Conservation (phyloP, 2,888 invertebrate species). For the Corbicula japonica region DNA sequence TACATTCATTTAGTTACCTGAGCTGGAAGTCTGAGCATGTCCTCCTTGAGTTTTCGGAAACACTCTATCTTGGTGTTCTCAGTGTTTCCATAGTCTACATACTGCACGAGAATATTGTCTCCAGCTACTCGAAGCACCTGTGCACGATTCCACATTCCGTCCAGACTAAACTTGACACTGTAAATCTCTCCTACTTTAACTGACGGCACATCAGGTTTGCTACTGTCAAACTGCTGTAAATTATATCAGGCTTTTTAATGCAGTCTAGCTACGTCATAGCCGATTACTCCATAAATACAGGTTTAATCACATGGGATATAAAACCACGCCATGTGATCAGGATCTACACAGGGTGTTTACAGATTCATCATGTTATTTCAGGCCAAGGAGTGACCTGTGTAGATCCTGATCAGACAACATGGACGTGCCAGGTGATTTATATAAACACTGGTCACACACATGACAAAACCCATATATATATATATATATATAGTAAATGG, state of each 20-base stretch:
- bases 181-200: slow-evolving; percentile 54
- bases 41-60: slow-evolving; percentile 60
- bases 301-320: too few species aligned
- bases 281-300: too few species aligned
- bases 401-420: neutral
- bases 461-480: too few species aligned
- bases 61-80: slow-evolving; percentile 56
- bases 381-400: neutral
- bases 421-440: neutral
- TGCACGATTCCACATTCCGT: slow-evolving; percentile 71
- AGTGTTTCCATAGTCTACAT: slow-evolving; percentile 77
- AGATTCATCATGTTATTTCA: too few species aligned
- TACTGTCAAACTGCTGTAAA: slow-evolving; percentile 46
- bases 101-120: slow-evolving; percentile 59
- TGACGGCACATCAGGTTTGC: slow-evolving; percentile 33
- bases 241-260: neutral
- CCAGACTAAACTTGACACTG: slow-evolving; percentile 68
- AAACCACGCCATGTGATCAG: too few species aligned
- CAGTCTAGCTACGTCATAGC: too few species aligned
- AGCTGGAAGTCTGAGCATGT: slow-evolving; percentile 61
- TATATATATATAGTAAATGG: too few species aligned
- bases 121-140: slow-evolving; percentile 54
- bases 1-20: too few species aligned
- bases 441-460: neutral
- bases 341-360: too few species aligned